These are phyloP conservation scores for Fregata magnificens DNA, from an alignment of 2,113 vertebrate species.

Conservation along the genomic window DNA sequence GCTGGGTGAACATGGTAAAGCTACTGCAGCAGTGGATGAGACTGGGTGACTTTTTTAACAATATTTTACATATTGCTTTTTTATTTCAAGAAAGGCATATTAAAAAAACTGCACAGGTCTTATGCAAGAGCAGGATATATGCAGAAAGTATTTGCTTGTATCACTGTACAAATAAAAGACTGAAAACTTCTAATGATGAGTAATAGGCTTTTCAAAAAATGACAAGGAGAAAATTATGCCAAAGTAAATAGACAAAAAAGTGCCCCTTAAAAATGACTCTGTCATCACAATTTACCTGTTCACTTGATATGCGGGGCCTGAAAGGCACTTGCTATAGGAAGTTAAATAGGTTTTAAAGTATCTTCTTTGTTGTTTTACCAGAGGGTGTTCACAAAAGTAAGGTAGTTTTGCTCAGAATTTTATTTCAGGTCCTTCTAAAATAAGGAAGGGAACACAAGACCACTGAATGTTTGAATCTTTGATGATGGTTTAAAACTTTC, in stretches of 20 bases:
- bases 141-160: background rate
- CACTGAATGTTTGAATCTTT: background rate
- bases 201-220: conserved; percentile 39
- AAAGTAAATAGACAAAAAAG: conserved; percentile 72
- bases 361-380: conserved; percentile 8
- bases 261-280: conserved; percentile 73
- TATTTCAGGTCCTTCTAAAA: background rate
- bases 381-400: conserved; percentile 39
- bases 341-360: conserved; percentile 4
- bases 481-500: background rate
- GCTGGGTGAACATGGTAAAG: background rate
- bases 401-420: background rate
- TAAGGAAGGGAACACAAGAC: background rate
- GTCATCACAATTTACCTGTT: conserved; percentile 68
- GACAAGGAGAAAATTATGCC: conserved; percentile 46
- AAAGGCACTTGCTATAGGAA: conserved; percentile 1
- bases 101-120: background rate
- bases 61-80: background rate
- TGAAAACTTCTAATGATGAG: background rate
- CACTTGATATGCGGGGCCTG: conserved; percentile 34
- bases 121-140: background rate
- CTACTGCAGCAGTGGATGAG: background rate
- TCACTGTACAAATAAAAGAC: background rate
- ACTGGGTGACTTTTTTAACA: background rate
- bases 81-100: background rate